Conservation (phyloP, 2,797 vertebrate species). For the Neostethus bicornis region DNA sequence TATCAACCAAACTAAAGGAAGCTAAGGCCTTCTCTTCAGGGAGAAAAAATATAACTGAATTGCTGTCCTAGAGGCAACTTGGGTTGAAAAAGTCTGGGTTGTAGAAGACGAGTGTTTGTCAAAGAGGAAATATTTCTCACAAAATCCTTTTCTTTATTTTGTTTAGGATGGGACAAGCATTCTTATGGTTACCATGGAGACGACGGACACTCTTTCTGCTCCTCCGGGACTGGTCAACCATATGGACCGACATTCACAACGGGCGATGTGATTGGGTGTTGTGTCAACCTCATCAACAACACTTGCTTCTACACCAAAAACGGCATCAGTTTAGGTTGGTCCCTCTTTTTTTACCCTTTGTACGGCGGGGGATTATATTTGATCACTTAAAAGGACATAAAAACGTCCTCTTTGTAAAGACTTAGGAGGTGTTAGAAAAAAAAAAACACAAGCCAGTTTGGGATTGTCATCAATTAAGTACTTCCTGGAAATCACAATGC, state of each 20-base stretch:
- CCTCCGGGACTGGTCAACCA: constrained; percentile 97
- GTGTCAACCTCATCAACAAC: constrained; percentile 99
- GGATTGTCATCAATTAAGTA: no score
- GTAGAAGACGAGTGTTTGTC: constrained; percentile 39
- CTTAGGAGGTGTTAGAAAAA: no score
- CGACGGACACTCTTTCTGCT: constrained; percentile 99
- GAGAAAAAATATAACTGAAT: no score
- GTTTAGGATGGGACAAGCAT: constrained; percentile 98
- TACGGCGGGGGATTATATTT: no score
- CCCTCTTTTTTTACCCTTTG: no score
- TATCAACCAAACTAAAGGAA: no score
- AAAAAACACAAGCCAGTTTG: no score
- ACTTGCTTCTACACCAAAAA: constrained; percentile 99
- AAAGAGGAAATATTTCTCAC: constrained; percentile 11
- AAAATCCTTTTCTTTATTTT: constrained; percentile 47
- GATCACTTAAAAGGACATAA: no score
- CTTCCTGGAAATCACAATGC: no score
- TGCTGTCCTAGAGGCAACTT: constrained; percentile 28
- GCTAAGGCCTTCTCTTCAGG: no score
- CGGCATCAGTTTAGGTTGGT: constrained; percentile 92
- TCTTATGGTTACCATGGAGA: constrained; percentile 99
- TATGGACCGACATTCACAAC: constrained; percentile 99
- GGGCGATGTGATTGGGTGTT: constrained; percentile 99
- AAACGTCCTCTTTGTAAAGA: no score
- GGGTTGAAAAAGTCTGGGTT: constrained; percentile 53